Evolutionary conservation across 1,140 invertebrate genomes (phyloP), one percentile per base, ranked within the genome.

Genomic region (Vanessa tameamea): DNA sequence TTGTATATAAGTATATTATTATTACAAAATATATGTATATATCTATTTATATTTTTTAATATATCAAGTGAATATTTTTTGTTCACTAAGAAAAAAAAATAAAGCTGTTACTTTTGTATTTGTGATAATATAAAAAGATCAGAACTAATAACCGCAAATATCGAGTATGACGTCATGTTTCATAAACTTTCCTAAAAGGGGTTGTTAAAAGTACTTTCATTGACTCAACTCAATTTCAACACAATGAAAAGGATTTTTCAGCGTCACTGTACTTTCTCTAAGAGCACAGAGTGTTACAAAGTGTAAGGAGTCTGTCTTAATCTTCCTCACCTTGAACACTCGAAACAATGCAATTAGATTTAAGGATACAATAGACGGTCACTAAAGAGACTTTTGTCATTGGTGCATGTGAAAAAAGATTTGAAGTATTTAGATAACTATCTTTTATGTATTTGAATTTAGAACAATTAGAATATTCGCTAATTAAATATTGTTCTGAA

Each of bases 291-390:
- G 63, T 16, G 7, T 47, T 67, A 20, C 51, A 16, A 51, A 72
- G 71, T 55, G 50, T 57, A 47, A 65, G 70, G 31, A 55, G 61
- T 31, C 71, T 16, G 47, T 59, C 72, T 79, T 75, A 77, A 74
- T 77, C 69, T 71, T 69, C 43, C 47, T 75, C 70, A 77, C 78
- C 67, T 77, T 70, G 69, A 75, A 72, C 65, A 61, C 73, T 72
- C 37, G 66, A 75, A 57, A 73, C 64, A 73, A 73, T 71, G 47
- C 77, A 75, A 78, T 81, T 76, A 78, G 69, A 73, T 81, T 77
- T 72, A 74, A 73, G 23, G 76, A 74, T 72, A 79, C 57, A 75
- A 72, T 77, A 69, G 55, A 73, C 63, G 16, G 65, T 59, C 61
- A 26, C 65, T 70, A 47, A 64, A 64, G 66, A 43, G 65, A 59